Evolutionary conservation across 2,888 invertebrate species (phyloP).

Genomic region (Microchrysa polita): DNA sequence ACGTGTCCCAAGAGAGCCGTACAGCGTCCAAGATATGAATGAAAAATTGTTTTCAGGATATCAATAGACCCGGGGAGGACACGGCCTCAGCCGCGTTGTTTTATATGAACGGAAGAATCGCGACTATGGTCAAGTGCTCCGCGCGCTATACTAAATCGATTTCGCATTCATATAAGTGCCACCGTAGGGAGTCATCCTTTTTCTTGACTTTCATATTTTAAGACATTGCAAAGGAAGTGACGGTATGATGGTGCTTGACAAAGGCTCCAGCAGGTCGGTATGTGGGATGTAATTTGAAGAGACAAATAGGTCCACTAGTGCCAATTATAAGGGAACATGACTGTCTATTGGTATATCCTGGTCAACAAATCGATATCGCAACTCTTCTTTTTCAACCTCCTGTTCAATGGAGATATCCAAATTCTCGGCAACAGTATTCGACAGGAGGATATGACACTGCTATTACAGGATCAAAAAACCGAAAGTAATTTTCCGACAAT

Average conservation of each 20-base stretch:
- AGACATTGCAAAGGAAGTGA: background rate
- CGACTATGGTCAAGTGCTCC: constrained; percentile 44
- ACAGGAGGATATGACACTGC: constrained; percentile 37
- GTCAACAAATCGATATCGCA: background rate
- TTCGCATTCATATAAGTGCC: constrained; percentile 52
- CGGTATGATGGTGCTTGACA: background rate
- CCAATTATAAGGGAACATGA: background rate
- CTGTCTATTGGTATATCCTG: too few relatives aligned
- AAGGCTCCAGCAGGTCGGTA: constrained; percentile 4
- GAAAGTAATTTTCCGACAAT: constrained; percentile 44
- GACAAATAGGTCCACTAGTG: background rate
- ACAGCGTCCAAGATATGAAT: constrained; percentile 62
- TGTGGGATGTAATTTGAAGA: background rate
- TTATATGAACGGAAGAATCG: background rate
- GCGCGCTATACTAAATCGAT: constrained; percentile 52
- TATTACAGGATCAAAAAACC: constrained; percentile 43
- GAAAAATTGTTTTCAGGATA: constrained; percentile 59
- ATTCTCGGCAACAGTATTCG: background rate
- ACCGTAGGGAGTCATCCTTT: constrained; percentile 25
- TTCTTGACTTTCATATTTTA: constrained; percentile 9
- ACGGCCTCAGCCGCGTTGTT: too few relatives aligned
- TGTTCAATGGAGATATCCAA: too few relatives aligned
- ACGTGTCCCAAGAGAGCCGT: constrained; percentile 62
- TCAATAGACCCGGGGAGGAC: background rate
- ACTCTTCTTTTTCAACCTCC: background rate